phyloP scores from a whole-genome alignment of 2,113 vertebrate genomes.

The mouse (Mus musculus) region GRCm39 chr10:44810501-44811000 shows the following conservation, averaged over 20 bases:
- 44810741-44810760: background rate
- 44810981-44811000: conserved; percentile 22
- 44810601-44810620: conserved; percentile 43
- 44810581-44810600: conserved; percentile 1
- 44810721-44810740: background rate
- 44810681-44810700: background rate
- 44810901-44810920: conserved; percentile 5
- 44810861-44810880: conserved; percentile 13
- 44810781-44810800: background rate
- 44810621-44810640: conserved; percentile 34
- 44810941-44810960: background rate
- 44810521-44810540: background rate
- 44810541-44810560: conserved; percentile 36
- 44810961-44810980: conserved; percentile 7
- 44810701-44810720: background rate
- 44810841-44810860: background rate
- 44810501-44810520: conserved; percentile 23
- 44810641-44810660: conserved; percentile 5
- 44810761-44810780: background rate
- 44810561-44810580: background rate
- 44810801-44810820: background rate
- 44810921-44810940: conserved; percentile 29
- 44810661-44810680: conserved; percentile 56
- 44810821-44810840: background rate
- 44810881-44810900: conserved; percentile 16